Percentiles rank a stretch among this genome's conserved stretches.
Evolutionary conservation across 2,113 vertebrate species (phyloP).

Genomic region (Macroglossus sobrinus): DNA sequence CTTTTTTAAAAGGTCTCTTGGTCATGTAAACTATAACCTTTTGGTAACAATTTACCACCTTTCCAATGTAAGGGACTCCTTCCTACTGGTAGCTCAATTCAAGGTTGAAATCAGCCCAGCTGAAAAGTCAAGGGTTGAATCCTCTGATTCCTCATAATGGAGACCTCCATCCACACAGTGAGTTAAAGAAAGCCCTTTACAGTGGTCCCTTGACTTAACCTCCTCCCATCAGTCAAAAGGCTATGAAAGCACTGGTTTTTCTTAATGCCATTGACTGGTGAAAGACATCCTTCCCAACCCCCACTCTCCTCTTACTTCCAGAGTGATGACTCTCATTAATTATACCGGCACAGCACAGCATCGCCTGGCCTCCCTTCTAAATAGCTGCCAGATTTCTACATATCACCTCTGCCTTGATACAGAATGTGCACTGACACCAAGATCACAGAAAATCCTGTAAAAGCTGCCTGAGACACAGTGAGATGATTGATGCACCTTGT

Average conservation of each 20-base stretch:
- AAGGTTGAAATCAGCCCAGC: neutral
- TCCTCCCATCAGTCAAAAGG: slow-evolving; percentile 40
- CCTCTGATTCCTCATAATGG: neutral
- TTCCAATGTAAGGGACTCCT: neutral
- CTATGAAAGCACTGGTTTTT: slow-evolving; percentile 28
- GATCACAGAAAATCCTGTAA: slow-evolving; percentile 52
- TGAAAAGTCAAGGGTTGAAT: neutral
- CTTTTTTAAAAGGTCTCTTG: neutral
- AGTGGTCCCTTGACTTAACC: slow-evolving; percentile 58
- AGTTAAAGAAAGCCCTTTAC: slow-evolving; percentile 27
- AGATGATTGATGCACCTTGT: slow-evolving; percentile 32
- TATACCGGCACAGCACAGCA: neutral
- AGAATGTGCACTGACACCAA: slow-evolving; percentile 33
- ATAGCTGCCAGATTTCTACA: slow-evolving; percentile 48
- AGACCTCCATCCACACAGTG: neutral
- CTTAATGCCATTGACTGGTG: slow-evolving; percentile 57
- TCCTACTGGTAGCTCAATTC: neutral
- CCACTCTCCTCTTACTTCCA: neutral
- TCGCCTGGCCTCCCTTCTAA: slow-evolving; percentile 34
- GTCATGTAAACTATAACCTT: neutral
- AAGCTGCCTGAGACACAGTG: neutral
- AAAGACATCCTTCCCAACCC: slow-evolving; percentile 50
- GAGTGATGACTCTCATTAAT: slow-evolving; percentile 58
- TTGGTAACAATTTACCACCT: neutral
- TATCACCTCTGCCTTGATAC: slow-evolving; percentile 42